Conservation (phyloP, 2,888 invertebrate genomes). For the Pyrgus malvae region DNA sequence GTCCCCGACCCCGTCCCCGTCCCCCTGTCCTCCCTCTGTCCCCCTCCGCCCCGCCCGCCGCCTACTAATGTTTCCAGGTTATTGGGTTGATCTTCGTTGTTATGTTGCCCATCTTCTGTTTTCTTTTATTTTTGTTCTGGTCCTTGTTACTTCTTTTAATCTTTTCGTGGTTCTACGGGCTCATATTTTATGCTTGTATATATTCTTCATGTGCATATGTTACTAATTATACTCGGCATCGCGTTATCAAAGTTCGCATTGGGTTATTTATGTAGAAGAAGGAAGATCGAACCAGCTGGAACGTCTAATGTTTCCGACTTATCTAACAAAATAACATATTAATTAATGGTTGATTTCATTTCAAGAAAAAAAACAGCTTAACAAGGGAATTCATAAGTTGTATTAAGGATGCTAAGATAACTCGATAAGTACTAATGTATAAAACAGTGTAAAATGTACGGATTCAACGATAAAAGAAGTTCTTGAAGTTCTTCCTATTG, state of each 20-base stretch:
- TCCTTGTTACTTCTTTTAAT: conserved; percentile 1
- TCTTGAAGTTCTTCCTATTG: too few species aligned
- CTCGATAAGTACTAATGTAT: too few species aligned
- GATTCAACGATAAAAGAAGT: too few species aligned
- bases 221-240: background rate
- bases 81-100: conserved; percentile 23
- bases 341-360: too few species aligned
- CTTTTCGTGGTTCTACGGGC: background rate
- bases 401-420: too few species aligned
- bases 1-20: conserved; percentile 30
- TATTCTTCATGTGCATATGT: background rate
- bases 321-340: too few species aligned
- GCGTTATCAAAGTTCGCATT: background rate
- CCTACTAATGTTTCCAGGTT: conserved; percentile 34
- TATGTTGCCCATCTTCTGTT: conserved; percentile 24
- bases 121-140: conserved; percentile 24
- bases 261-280: too few species aligned
- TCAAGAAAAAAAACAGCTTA: too few species aligned
- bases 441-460: too few species aligned
- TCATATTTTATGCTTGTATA: background rate
- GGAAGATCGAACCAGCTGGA: too few species aligned
- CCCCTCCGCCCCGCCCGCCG: conserved; percentile 31
- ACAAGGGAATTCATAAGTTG: too few species aligned
- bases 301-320: too few species aligned
- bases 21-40: conserved; percentile 20